Evolutionary conservation across 2,888 invertebrate species (phyloP).

Genomic region (Dione vanillae): DNA sequence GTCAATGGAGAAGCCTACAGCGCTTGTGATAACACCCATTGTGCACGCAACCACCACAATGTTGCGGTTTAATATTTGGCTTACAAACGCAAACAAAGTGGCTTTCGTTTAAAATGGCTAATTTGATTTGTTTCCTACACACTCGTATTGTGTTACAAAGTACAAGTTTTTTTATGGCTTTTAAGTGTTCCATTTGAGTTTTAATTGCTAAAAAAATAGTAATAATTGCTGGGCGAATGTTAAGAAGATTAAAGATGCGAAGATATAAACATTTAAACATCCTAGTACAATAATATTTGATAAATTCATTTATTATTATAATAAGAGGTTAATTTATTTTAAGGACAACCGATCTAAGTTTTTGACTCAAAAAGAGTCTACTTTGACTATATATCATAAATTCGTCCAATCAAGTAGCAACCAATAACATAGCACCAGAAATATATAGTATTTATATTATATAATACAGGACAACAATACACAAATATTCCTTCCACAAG

Average conservation of each 20-base stretch:
- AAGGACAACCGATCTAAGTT: too few relatives aligned
- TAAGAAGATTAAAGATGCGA: not conserved
- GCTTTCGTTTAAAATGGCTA: constrained; percentile 25
- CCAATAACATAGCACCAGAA: not conserved
- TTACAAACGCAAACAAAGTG: constrained; percentile 27
- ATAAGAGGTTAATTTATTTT: too few relatives aligned
- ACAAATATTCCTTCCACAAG: not conserved
- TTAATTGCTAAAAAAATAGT: too few relatives aligned
- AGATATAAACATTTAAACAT: too few relatives aligned
- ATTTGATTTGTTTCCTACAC: constrained; percentile 19
- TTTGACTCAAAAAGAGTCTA: too few relatives aligned
- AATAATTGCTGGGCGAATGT: too few relatives aligned
- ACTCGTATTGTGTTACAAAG: constrained; percentile 1
- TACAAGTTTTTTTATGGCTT: constrained; percentile 1
- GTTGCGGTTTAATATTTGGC: constrained; percentile 34
- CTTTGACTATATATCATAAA: not conserved
- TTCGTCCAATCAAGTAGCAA: not conserved
- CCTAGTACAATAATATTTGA: too few relatives aligned
- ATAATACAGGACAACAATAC: not conserved
- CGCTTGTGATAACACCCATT: constrained; percentile 39
- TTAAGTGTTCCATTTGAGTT: not conserved
- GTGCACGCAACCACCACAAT: constrained; percentile 36
- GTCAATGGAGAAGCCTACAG: constrained; percentile 39
- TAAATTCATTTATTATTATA: too few relatives aligned
- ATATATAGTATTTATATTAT: too few relatives aligned